Base-by-base conservation (phyloP, 2,113 vertebrate species). In the Siniperca knerii region DNA sequence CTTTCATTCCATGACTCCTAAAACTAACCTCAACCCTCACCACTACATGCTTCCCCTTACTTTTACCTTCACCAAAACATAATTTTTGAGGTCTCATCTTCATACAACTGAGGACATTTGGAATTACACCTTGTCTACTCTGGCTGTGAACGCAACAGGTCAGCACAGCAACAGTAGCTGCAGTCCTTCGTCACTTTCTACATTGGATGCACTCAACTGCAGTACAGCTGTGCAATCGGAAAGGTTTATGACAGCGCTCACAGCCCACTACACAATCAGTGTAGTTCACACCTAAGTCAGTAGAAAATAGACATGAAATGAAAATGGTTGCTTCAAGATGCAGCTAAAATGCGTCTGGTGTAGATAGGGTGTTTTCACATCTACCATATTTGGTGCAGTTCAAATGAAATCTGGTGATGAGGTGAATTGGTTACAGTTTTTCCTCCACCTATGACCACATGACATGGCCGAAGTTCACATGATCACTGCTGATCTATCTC, bases 121-220 rank as follows among this genome's bases (percentile, higher is more conserved):
- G 55, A 81, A 35, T 48, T 6, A 74, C 3, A 37, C 21, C 5
- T 40, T n/a, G 7, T 35, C 33, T 54, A 25, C 29, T 40, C 29
- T 29, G 65, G 69, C 21, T 10, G n/a, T 46, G 55, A 84, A 68
- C 71, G 66, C 66, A 40, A 50, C 69, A 12, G 25, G 60, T 61
- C 66, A 85, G 60, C 58, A 21, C 52, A 66, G 66, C 54, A 40
- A 54, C 66, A 50, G 54, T 40, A 62, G 75, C 70, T 65, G 83
- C 62, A 54, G 54, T 60, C 64, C 57, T 77, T 21, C 13, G 18
- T 84, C 85, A 67, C 67, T 78, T 68, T 54, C 54, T 21, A 21
- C 44, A 50, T 48, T 25, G 61, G 68, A 29, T n/a, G 29, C 29
- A n/a, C 25, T 72, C 46, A 61, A 50, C 11, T 25, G 20, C 16